Evolutionary conservation across 64 coral and sea anemone species (phyloP), one percentile per base, ranked within the genome.

Genomic region (Stichodactyla helianthus): DNA sequence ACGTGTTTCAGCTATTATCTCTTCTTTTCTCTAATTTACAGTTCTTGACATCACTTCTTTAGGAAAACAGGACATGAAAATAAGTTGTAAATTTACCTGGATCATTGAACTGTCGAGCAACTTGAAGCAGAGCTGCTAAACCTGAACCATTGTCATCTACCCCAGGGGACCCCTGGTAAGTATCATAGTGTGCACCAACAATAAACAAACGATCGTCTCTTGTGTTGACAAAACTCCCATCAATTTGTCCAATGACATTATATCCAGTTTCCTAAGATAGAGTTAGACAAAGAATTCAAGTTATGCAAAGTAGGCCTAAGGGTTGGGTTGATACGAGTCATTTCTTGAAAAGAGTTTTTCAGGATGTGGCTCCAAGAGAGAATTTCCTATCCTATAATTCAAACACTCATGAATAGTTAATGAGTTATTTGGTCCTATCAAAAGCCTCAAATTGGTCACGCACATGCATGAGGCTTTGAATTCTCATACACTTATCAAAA

Each of bases 111-210:
- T 83, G 86, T 35, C 84, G 81, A 62, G 89, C 54, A 16, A 82
- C 65, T 22, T 92, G 93, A 62, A 95, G 77, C 79, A 95, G 54
- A 62, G 90, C 93, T 16, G 93, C 84, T 82, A 95, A 86, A 4
- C 93, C 90, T 5, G 93, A 92, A 5, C 93, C 93, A 50, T 92
- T 92, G 52, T 92, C 93, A 19, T 95, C 90, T 16, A 95, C 93
- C 5, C 93, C 93, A 7, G 89, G 89, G 82, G 89, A 85, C 6
- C 82, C 77, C 54, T 6, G 0, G 8, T 77, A 86, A 5, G 93
- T 77, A 83, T 95, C 93, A 62, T 95, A 95, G 51, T 95, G 90
- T 25, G 93, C 7, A 51, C 76, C 93, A 89, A 95, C 88, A 11
- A 92, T 61, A 76, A 95, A 86, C 14, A 95, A 83, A 20, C 87